Conservation (phyloP, 2,797 vertebrate genomes). For the Urocyon cinereoargenteus region DNA sequence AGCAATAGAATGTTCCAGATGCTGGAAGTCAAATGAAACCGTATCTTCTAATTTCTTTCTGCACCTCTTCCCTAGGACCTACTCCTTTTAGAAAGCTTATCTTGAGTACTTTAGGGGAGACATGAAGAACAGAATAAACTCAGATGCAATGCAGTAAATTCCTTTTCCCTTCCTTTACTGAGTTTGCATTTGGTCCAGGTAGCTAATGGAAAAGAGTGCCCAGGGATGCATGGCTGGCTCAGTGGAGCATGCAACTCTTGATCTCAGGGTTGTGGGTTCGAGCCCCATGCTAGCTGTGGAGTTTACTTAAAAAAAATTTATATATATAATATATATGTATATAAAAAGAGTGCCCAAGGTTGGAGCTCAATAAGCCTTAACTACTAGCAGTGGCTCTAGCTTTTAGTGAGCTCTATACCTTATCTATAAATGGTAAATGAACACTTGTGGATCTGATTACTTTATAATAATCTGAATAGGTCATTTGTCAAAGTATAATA, state of each 20-base stretch:
- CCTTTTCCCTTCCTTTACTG: not conserved
- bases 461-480: conserved; percentile 40
- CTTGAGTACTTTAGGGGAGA: conserved; percentile 10
- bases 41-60: conserved; percentile 40
- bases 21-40: conserved; percentile 4
- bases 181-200: not conserved
- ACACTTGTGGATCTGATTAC: conserved; percentile 26
- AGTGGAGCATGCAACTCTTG: not conserved
- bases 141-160: not conserved
- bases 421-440: conserved; percentile 23
- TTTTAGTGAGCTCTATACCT: conserved; percentile 14
- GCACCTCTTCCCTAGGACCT: not conserved
- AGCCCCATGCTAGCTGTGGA: not conserved
- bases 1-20: conserved; percentile 36
- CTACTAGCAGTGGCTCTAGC: not conserved
- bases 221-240: not conserved
- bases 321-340: too few species aligned
- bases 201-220: not conserved
- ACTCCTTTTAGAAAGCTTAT: not conserved
- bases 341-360: not conserved
- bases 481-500: conserved; percentile 55
- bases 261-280: not conserved
- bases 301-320: not conserved
- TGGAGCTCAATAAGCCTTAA: not conserved
- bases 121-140: conserved; percentile 5